Percentiles rank a stretch among this genome's conserved stretches.
These are phyloP conservation scores for Nanorana parkeri DNA, from an alignment of 2,113 vertebrate species.

Conservation along the genomic window DNA sequence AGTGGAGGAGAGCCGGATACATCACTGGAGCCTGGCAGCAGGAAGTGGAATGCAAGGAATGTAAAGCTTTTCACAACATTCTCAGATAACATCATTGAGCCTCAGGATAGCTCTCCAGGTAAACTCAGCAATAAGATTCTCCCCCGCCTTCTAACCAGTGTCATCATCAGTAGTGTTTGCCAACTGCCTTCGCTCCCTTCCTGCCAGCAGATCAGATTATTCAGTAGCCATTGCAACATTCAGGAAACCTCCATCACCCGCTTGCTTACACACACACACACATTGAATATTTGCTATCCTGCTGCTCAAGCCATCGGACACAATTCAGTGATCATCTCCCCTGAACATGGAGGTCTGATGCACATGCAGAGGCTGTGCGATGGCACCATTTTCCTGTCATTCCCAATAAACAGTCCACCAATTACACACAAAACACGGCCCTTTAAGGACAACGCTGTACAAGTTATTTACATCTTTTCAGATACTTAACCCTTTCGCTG, in stretches of 20 bases:
- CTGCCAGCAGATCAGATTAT: background rate
- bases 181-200: slow-evolving; percentile 10
- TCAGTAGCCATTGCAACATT: slow-evolving; percentile 17
- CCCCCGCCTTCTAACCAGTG: background rate
- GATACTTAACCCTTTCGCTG: too few relatives aligned
- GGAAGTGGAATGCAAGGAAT: slow-evolving; percentile 30
- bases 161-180: slow-evolving; percentile 14
- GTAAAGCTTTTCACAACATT: slow-evolving; percentile 15
- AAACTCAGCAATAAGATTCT: background rate
- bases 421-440: too few relatives aligned
- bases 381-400: too few relatives aligned
- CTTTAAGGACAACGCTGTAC: too few relatives aligned
- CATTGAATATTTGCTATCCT: background rate
- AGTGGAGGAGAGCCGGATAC: background rate
- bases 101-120: background rate
- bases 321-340: background rate
- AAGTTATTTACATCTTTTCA: too few relatives aligned
- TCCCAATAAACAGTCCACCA: too few relatives aligned
- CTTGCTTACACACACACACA: background rate
- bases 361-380: too few relatives aligned
- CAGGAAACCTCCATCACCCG: slow-evolving; percentile 11
- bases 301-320: slow-evolving; percentile 12
- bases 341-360: too few relatives aligned
- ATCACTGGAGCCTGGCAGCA: slow-evolving; percentile 8
- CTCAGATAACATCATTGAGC: slow-evolving; percentile 18